A percentile compares a stretch with the other conserved stretches of the same genome.
These are phyloP conservation scores for Perca fluviatilis DNA, from an alignment of 2,113 vertebrate species.

Conservation along the genomic window DNA sequence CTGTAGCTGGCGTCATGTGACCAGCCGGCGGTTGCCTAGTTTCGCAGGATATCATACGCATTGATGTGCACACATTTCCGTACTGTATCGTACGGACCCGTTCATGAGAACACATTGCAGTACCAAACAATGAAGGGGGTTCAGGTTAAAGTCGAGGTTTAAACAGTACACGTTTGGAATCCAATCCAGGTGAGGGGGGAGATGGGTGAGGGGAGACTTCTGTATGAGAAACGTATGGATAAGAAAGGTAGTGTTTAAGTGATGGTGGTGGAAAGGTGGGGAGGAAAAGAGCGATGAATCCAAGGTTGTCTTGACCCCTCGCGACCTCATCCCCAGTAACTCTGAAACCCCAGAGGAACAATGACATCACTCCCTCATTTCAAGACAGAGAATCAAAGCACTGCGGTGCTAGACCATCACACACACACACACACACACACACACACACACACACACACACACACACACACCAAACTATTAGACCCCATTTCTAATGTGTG, in stretches of 20 bases:
- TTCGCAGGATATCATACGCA: too few species aligned
- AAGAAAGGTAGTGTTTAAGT: constrained; percentile 70
- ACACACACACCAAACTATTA: constrained; percentile 60
- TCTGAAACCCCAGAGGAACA: constrained; percentile 75
- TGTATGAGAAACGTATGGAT: constrained; percentile 68
- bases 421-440: constrained; percentile 26
- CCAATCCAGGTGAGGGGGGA: constrained; percentile 75
- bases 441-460: constrained; percentile 23
- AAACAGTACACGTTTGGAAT: constrained; percentile 72
- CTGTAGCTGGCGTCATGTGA: too few species aligned
- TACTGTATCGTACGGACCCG: too few species aligned
- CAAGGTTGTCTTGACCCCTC: constrained; percentile 72
- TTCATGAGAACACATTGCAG: not conserved
- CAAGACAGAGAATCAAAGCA: constrained; percentile 74
- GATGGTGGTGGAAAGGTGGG: constrained; percentile 24
- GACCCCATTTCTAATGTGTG: constrained; percentile 57
- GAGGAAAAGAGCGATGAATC: constrained; percentile 55
- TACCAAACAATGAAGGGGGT: constrained; percentile 13
- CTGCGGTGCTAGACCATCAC: constrained; percentile 49
- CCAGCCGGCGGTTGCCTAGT: too few species aligned
- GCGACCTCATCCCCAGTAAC: constrained; percentile 73
- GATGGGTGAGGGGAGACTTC: constrained; percentile 36
- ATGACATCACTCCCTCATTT: constrained; percentile 78
- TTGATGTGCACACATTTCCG: too few species aligned
- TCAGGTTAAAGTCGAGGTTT: constrained; percentile 51